A percentile compares a stretch with the other conserved stretches of the same genome.
Evolutionary conservation across 2,888 invertebrate genomes (phyloP).

Genomic region (Ommatoiulus sabulosus): DNA sequence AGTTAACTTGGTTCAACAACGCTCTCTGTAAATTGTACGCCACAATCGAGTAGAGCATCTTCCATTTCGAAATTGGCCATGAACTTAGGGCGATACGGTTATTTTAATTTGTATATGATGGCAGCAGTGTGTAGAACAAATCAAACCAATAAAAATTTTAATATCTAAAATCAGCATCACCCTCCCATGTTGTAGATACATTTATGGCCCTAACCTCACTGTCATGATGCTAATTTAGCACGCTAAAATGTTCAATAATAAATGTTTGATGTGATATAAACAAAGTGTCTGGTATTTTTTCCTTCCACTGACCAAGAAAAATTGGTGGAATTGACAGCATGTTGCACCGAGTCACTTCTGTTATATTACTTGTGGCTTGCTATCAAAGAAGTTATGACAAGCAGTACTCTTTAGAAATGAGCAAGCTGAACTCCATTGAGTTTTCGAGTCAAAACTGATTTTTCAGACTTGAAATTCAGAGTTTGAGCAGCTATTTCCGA

Average conservation of each 20-base stretch:
- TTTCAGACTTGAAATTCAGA: no score
- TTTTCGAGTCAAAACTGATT: no score
- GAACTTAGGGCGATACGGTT: not conserved
- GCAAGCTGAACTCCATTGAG: no score
- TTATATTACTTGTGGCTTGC: no score
- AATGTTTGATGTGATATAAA: not conserved
- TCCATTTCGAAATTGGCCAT: not conserved
- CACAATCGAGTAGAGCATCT: not conserved
- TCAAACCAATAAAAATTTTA: not conserved
- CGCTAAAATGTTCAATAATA: not conserved
- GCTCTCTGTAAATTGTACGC: not conserved
- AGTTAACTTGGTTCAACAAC: not conserved
- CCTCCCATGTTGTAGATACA: conserved; percentile 25
- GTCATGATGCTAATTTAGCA: not conserved
- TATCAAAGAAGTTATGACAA: no score
- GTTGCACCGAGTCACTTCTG: no score
- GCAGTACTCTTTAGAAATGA: no score
- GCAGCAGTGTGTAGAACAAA: not conserved
- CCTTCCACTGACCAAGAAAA: no score
- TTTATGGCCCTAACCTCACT: not conserved
- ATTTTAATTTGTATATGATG: conserved; percentile 13
- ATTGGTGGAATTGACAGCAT: no score
- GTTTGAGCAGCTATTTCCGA: no score
- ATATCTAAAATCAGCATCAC: not conserved
- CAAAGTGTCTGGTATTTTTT: no score